These are phyloP conservation scores for Podabrus alpinus DNA, from an alignment of 2,888 invertebrate species.

Conservation along the genomic window DNA sequence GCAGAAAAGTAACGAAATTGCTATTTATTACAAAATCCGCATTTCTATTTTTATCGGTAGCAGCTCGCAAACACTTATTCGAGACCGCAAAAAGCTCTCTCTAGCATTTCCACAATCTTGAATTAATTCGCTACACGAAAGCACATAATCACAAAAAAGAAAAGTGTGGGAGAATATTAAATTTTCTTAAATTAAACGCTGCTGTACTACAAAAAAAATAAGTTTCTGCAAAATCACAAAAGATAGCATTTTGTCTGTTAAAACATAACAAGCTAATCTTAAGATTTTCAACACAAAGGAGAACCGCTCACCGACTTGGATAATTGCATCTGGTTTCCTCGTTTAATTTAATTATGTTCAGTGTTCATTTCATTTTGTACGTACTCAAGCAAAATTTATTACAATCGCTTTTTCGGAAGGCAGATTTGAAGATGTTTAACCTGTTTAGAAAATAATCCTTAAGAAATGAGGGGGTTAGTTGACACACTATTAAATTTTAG, in stretches of 20 bases:
- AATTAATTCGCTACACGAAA: neutral
- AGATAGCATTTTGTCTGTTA: slow-evolving; percentile 4
- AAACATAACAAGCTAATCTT: slow-evolving; percentile 23
- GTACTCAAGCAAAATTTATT: slow-evolving; percentile 9
- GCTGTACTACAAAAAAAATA: neutral
- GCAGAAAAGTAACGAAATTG: no score
- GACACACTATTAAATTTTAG: no score
- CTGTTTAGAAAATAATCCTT: neutral
- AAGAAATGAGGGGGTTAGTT: neutral
- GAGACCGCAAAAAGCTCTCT: neutral
- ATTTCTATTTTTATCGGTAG: neutral
- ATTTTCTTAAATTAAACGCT: neutral
- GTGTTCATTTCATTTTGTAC: slow-evolving; percentile 26
- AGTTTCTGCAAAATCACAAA: neutral
- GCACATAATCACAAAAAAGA: neutral
- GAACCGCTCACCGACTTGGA: slow-evolving; percentile 21
- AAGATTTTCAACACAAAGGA: slow-evolving; percentile 25
- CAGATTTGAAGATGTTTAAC: neutral
- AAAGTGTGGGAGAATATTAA: neutral
- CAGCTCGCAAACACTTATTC: neutral
- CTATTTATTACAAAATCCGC: neutral
- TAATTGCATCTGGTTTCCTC: slow-evolving; percentile 28
- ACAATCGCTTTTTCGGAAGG: neutral
- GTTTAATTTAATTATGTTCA: slow-evolving; percentile 30
- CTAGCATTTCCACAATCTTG: neutral